Base-by-base conservation (phyloP, 2,888 invertebrate genomes). In the Myopa tessellatipennis region DNA sequence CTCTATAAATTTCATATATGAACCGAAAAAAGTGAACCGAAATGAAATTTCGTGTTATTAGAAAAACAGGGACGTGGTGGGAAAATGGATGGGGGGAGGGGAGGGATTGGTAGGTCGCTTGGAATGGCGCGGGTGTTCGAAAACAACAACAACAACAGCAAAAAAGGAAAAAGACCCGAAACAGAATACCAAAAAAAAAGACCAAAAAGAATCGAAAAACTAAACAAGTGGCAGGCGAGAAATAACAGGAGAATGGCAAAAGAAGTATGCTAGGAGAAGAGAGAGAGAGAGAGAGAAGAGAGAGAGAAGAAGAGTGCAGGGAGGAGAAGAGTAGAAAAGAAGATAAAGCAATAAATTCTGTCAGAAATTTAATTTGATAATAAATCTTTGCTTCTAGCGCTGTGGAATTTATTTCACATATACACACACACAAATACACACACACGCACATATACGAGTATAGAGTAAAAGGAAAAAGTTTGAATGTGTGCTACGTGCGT, bases 321-420 rank as follows among this genome's bases (percentile, higher is more conserved):
- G 60, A 52, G 60, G 34, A 61, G 45, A 61, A 60, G 73, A 61
- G 61, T 14, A 58, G 67, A 38, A 67, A 52, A 89, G 87, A 34
- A 90, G 90, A 90, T 90, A 90, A 89, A 89, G 89, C 89, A 90
- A 90, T 90, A 90, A 89, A 89, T 90, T 89, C 88, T 89, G 89
- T 89, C 90, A 89, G 89, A 89, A 90, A 90, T 90, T 90, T 90
- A 90, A 90, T 90, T 90, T 90, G 89, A 88, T 89, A 88, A 89
- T 90, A 90, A 90, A 90, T 90, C 89, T 90, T 88, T 87, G 86
- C 88, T 88, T 87, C 88, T 89, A 89, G 89, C 88, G 88, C 87
- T 88, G 85, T 86, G 88, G 88, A 88, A 88, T 89, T 89, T 89
- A 88, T 88, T 82, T 89, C 84, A 84, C 85, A 84, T 79, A 84